Conservation (phyloP, 2,113 vertebrate species). For the Phalacrocorax pelagicus region DNA sequence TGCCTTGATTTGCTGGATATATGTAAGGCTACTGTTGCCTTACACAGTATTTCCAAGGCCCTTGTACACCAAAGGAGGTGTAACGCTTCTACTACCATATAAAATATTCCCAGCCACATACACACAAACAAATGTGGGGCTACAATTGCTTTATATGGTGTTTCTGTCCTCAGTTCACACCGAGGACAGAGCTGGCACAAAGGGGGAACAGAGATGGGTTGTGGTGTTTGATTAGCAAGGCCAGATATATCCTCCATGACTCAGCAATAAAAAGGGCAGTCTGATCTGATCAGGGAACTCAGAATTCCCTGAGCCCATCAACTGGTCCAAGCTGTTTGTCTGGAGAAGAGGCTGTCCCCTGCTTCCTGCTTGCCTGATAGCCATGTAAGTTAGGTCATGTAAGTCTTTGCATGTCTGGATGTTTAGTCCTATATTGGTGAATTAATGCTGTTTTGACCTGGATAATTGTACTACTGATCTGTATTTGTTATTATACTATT, state of each 20-base stretch:
- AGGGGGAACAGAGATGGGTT: neutral
- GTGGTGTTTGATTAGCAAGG: neutral
- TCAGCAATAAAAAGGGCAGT: neutral
- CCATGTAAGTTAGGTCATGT: no score
- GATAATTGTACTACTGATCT: neutral
- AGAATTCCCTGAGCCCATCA: neutral
- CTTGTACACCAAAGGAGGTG: neutral
- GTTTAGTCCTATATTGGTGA: neutral
- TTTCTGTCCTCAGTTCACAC: neutral
- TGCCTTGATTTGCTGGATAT: neutral
- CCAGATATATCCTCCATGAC: neutral
- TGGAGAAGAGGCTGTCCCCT: neutral
- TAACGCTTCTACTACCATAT: neutral
- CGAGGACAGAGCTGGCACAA: neutral
- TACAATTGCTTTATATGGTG: neutral
- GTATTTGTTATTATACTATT: neutral
- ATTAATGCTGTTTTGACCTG: neutral
- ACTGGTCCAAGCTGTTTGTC: neutral
- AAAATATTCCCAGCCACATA: neutral
- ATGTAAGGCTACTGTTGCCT: neutral
- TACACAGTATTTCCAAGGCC: neutral
- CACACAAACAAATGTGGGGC: neutral
- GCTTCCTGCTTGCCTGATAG: neutral
- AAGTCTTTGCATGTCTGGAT: neutral
- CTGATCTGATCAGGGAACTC: neutral